A percentile compares a stretch with the other conserved stretches of the same genome.
phyloP scores from a whole-genome alignment of 2,888 invertebrate species.

The Heliconius ismenius region DNA sequence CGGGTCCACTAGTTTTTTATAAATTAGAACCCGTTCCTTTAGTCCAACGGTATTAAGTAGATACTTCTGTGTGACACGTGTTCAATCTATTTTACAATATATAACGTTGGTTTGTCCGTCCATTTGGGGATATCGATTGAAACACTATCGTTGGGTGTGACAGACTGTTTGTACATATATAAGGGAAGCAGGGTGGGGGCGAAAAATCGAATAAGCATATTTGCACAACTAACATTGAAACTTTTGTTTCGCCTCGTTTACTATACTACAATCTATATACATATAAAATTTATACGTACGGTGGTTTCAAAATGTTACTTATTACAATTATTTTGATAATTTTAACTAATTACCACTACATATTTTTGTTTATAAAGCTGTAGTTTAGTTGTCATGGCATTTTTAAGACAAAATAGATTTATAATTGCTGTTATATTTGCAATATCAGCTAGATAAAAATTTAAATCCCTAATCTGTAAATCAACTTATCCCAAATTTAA shows the following conservation, averaged over 20 bases:
- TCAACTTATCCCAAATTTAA: no score
- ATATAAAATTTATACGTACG: not conserved
- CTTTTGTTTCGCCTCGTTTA: constrained; percentile 18
- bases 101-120: constrained; percentile 40
- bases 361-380: not conserved
- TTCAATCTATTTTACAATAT: constrained; percentile 20
- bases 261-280: not conserved
- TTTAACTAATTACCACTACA: not conserved
- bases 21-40: not conserved
- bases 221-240: constrained; percentile 24
- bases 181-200: constrained; percentile 32
- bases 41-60: not conserved
- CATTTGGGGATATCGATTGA: constrained; percentile 47
- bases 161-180: constrained; percentile 32
- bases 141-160: constrained; percentile 49
- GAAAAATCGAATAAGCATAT: constrained; percentile 30
- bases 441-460: no score
- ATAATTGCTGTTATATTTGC: no score
- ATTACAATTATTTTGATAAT: not conserved
- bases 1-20: no score
- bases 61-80: not conserved
- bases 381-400: not conserved
- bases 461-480: no score
- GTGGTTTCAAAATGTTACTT: not conserved
- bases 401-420: not conserved